Conservation (phyloP, 2,888 invertebrate species). For the Acanthosepion pharaonis region DNA sequence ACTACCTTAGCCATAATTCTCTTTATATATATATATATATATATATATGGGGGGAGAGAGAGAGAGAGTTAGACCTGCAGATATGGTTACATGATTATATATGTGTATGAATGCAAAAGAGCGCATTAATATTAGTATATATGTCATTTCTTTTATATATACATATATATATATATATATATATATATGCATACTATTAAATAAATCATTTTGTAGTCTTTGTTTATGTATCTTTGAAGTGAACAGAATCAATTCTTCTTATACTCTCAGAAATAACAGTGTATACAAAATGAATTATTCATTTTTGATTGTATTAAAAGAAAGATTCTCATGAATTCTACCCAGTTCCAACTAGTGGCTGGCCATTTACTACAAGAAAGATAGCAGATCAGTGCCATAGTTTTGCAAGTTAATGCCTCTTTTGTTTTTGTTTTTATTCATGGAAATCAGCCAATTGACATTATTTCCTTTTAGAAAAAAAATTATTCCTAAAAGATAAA, state of each 20-base stretch:
- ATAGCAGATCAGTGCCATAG: not conserved
- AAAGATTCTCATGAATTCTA: not conserved
- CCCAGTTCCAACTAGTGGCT: not conserved
- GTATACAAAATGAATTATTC: not conserved
- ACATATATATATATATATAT: too few relatives aligned
- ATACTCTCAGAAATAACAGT: not conserved
- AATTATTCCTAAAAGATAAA: not conserved
- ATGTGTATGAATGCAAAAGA: too few relatives aligned
- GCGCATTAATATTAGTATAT: too few relatives aligned
- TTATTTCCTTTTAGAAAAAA: not conserved
- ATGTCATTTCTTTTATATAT: too few relatives aligned
- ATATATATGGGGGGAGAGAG: too few relatives aligned
- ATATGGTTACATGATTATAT: too few relatives aligned
- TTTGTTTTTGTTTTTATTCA: not conserved
- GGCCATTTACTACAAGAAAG: not conserved
- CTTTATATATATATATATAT: too few relatives aligned
- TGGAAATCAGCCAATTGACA: slow-evolving; percentile 33
- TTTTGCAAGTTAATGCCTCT: not conserved
- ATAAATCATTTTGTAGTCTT: slow-evolving; percentile 6
- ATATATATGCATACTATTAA: too few relatives aligned
- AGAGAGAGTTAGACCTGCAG: too few relatives aligned
- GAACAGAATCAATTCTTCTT: slow-evolving; percentile 3
- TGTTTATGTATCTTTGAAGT: slow-evolving; percentile 2
- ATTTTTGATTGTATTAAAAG: not conserved
- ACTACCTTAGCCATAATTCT: too few relatives aligned